Conservation (phyloP, 2,113 vertebrate species). For the Engystomops pustulosus region DNA sequence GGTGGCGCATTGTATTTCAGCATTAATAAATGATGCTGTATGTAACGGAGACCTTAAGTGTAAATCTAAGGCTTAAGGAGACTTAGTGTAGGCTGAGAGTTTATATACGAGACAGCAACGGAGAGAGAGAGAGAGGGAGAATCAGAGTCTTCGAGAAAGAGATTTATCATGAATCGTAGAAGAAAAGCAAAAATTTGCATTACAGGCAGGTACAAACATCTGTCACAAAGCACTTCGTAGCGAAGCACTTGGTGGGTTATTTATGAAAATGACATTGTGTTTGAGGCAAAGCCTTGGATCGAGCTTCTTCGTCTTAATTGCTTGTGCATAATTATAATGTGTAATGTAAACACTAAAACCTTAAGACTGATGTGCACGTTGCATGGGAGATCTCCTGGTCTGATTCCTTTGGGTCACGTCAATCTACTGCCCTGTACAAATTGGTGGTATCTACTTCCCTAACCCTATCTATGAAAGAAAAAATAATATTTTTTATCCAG, state of each 20-base stretch:
- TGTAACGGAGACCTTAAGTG: conserved; percentile 24
- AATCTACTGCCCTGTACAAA: too few relatives aligned
- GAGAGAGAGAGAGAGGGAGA: conserved; percentile 9
- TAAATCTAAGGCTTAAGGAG: conserved; percentile 42
- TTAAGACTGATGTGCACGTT: too few relatives aligned
- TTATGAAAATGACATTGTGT: conserved; percentile 36
- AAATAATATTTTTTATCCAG: too few relatives aligned
- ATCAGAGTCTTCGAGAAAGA: neutral
- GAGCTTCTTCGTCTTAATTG: neutral
- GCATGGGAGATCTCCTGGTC: too few relatives aligned
- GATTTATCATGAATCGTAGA: neutral
- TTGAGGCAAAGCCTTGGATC: neutral
- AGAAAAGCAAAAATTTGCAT: conserved; percentile 23
- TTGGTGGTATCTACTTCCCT: too few relatives aligned
- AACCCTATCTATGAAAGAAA: too few relatives aligned
- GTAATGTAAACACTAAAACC: neutral
- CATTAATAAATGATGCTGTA: conserved; percentile 56
- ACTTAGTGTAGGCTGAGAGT: neutral
- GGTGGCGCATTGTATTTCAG: conserved; percentile 45
- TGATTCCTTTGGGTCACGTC: too few relatives aligned
- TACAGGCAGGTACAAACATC: conserved; percentile 19
- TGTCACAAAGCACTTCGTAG: conserved; percentile 11
- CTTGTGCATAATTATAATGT: neutral
- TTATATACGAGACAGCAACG: neutral
- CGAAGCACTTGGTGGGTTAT: conserved; percentile 38